Evolutionary conservation across 2,797 vertebrate species (phyloP), one percentile per base, ranked within the genome.

Genomic region (Mormyrus hasselquistii): DNA sequence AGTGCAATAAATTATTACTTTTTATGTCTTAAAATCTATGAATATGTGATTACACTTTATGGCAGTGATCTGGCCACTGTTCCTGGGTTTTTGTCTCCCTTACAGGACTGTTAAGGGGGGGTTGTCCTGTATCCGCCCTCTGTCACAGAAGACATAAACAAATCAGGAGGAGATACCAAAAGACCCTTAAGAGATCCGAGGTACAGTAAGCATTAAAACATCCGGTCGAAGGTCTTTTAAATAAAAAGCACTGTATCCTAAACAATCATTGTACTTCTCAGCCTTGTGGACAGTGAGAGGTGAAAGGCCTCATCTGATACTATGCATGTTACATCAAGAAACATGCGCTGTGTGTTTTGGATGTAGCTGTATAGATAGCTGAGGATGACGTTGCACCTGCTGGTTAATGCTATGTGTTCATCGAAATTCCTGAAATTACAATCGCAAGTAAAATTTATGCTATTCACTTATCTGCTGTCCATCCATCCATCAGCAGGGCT

Each of bases 11-110:
- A 89, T 89, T 89, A 89, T 89, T 38, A 57, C 83, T 85, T 89
- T 89, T 89, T 86, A 89, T 89, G 82, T 25, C 62, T 85, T 89
- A 89, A 85, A 89, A 89, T 89, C 79, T 44, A 89, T 85, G 79
- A 89, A 85, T 89, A 89, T 53, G 41, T 89, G 52, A 89, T 89
- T 89, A 69, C 55, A 69, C 57, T 85, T 89, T 41, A 89, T 50
- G 88, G 55, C 25, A 82, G 49, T 69, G 55, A 25, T 85, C 57
- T 65, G 59, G 29, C 47, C 38, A 9, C 22, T 7, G 22, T 53
- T 47, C 44, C 25, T 14, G 57, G 82, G 55, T 52, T 65, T 84
- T 19, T 29, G n/a, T 25, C 41, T 85, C 38, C 82, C 41, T 57
- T 59, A 85, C 41, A 47, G 7, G 53, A 55, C 53, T 55, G 53